Evolutionary conservation across 2,888 invertebrate species (phyloP).

Genomic region (Cephus runcator): DNA sequence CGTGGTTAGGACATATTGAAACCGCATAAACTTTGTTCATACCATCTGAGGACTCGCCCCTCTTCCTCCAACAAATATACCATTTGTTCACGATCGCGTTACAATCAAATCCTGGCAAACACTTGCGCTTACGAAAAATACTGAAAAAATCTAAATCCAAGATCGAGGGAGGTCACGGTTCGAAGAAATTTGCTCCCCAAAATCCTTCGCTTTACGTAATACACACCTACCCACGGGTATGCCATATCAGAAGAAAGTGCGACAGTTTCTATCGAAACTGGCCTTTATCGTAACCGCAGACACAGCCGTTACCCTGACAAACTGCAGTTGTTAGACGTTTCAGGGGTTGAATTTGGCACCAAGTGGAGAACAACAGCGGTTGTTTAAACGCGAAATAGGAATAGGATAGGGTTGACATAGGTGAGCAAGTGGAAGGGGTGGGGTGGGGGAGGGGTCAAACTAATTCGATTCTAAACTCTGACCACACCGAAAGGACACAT

Average conservation of each 20-base stretch:
- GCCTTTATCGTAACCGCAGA: constrained; percentile 41
- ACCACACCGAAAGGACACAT: constrained; percentile 52
- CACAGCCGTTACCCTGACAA: constrained; percentile 46
- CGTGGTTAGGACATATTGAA: constrained; percentile 58
- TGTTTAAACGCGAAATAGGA: constrained; percentile 41
- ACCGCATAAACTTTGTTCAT: constrained; percentile 64
- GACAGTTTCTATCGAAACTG: too few relatives aligned
- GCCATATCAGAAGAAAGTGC: too few relatives aligned
- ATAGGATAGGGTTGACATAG: constrained; percentile 15
- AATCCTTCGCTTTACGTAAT: too few relatives aligned
- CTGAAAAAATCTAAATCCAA: too few relatives aligned
- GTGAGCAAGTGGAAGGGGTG: constrained; percentile 21
- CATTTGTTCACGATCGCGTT: constrained; percentile 32
- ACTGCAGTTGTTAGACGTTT: constrained; percentile 45
- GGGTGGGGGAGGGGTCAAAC: constrained; percentile 59
- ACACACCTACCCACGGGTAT: too few relatives aligned
- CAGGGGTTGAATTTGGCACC: constrained; percentile 23
- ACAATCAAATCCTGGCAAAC: neutral
- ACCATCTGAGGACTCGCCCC: constrained; percentile 38
- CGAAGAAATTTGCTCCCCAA: too few relatives aligned
- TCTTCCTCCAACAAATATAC: constrained; percentile 28
- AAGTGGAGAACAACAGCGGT: too few relatives aligned
- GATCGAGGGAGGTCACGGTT: too few relatives aligned
- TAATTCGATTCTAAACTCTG: constrained; percentile 67
- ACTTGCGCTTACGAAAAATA: neutral